Conservation (phyloP, 2,888 invertebrate species). For the Oeneis ivallda region DNA sequence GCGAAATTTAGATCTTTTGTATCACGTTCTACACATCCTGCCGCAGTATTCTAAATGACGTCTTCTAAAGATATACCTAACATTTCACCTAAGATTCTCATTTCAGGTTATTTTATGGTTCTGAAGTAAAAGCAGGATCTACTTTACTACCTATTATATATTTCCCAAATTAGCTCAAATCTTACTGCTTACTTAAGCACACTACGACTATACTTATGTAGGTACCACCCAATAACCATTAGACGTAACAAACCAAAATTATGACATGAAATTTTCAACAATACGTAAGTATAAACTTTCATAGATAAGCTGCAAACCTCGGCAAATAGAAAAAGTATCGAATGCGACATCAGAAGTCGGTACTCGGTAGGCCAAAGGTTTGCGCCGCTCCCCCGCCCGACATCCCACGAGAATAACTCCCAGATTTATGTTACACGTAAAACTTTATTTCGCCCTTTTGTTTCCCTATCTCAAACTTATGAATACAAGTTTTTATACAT, state of each 20-base stretch:
- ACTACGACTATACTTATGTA: too few species aligned
- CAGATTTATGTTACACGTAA: constrained; percentile 77
- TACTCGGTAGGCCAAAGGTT: constrained; percentile 33
- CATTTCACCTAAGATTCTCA: too few species aligned
- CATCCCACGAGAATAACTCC: constrained; percentile 78
- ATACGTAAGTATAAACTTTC: neutral
- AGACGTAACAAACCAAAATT: too few species aligned
- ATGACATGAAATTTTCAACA: neutral
- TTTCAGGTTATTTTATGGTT: too few species aligned
- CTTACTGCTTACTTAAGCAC: too few species aligned
- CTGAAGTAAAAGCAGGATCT: too few species aligned
- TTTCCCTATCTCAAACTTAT: constrained; percentile 53
- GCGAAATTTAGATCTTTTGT: neutral
- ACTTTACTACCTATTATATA: too few species aligned
- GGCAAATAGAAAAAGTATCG: constrained; percentile 16
- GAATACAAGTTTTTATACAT: constrained; percentile 40
- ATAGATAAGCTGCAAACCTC: neutral
- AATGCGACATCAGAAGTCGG: constrained; percentile 27
- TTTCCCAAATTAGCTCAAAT: too few species aligned
- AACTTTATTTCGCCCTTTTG: constrained; percentile 76
- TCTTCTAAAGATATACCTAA: neutral
- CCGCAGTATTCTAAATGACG: neutral
- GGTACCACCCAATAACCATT: too few species aligned
- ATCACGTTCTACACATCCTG: neutral
- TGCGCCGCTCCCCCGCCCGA: constrained; percentile 56